Base-by-base conservation (phyloP, 1,140 invertebrate species). In the Penaeus vannamei region DNA sequence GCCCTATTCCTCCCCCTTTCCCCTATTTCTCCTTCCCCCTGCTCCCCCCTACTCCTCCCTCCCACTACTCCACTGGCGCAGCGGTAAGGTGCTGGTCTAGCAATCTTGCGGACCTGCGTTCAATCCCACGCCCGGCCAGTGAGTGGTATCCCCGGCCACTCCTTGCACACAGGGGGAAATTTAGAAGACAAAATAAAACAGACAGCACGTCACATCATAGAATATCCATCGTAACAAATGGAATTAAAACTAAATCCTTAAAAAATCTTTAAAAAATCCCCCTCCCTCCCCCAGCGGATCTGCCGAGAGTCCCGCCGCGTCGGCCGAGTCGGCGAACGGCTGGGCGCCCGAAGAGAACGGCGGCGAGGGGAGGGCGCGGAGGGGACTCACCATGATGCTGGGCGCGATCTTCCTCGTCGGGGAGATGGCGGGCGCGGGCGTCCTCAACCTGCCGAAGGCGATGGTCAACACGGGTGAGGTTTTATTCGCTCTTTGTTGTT, bases 341-440 rank as follows among this genome's bases (percentile, higher is more conserved):
- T 53, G 42, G 72, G 20, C 26, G 0, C 29, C 7, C 7, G 19
- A 20, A 1, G 53, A 10, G 8, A 29, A 60, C 23, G 53, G 80
- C 22, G 66, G 10, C 29, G 32, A 32, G 23, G 36, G 36, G 22
- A 64, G 59, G 1, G 66, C 36, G 61, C 79, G 83, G n/a, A 87
- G 84, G 59, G 85, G 90, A 59, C 83, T 87, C 19, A 66, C 82
- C 0, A 80, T 88, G 82, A 69, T 66, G 81, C 53, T 90, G 26
- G 91, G 85, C 0, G 79, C 87, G 3, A 61, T 91, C 19, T 91
- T 91, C 84, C 89, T 91, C 42, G 32, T 90, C 4, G 91, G 76
- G 23, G 91, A 91, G 42, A 90, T 91, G 62, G 90, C 89, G 0
- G 91, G 91, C 10, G 91, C 91, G 22, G 91, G 91, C 0, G 72